Evolutionary conservation across 2,888 invertebrate species (phyloP).

Genomic region (Oasisia sp.): DNA sequence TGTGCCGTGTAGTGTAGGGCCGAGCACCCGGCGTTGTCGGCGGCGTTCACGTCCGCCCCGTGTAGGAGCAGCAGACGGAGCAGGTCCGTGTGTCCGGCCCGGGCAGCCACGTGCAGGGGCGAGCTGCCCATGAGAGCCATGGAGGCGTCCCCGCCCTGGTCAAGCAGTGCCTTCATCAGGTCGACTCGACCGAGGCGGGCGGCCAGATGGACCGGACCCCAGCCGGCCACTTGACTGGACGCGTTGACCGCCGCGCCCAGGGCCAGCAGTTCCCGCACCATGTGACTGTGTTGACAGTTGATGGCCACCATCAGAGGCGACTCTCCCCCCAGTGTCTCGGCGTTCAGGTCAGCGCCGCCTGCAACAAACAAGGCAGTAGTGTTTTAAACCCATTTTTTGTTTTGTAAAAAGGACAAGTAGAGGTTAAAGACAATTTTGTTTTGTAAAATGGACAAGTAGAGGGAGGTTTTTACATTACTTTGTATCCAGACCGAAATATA

Average conservation of each 20-base stretch:
- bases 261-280: background rate
- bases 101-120: background rate
- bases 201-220: background rate
- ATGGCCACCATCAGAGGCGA: background rate
- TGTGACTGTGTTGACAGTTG: constrained; percentile 2
- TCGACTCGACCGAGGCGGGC: background rate
- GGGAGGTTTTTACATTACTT: too few relatives aligned
- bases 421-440: too few relatives aligned
- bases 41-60: background rate
- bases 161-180: background rate
- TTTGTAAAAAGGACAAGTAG: too few relatives aligned
- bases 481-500: too few relatives aligned
- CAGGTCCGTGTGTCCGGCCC: background rate
- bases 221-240: background rate
- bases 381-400: too few relatives aligned
- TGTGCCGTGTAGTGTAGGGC: background rate
- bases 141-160: background rate
- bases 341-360: background rate
- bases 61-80: background rate
- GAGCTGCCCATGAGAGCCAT: background rate
- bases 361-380: background rate
- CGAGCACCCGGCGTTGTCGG: background rate
- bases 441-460: too few relatives aligned
- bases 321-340: background rate
- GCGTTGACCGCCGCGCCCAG: background rate